A percentile compares a stretch with the other conserved stretches of the same genome.
These are phyloP conservation scores for Acanthosepion esculentum DNA, from an alignment of 2,888 invertebrate species.

Conservation along the genomic window DNA sequence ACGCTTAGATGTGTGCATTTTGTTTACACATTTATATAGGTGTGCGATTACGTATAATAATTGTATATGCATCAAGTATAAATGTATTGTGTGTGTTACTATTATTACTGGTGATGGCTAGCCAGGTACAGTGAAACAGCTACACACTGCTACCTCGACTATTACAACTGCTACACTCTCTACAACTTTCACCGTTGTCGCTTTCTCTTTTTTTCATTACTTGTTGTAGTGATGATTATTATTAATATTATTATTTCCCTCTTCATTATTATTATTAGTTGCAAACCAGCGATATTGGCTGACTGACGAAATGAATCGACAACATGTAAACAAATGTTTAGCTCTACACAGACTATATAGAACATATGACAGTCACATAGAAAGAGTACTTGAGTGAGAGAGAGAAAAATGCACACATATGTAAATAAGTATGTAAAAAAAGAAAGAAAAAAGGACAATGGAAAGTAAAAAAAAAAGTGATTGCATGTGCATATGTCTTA, in stretches of 20 bases:
- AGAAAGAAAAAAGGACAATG: background rate
- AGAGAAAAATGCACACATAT: background rate
- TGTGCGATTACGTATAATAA: background rate
- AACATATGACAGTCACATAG: background rate
- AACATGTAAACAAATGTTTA: conserved; percentile 43
- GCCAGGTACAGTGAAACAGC: background rate
- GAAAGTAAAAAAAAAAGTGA: background rate
- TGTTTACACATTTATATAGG: background rate
- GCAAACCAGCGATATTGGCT: background rate
- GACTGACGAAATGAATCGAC: conserved; percentile 34
- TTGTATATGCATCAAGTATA: background rate
- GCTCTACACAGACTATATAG: background rate
- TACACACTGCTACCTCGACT: background rate
- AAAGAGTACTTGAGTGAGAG: background rate
- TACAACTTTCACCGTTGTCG: background rate
- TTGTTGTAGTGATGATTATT: background rate
- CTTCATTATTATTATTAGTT: background rate
- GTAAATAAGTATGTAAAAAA: background rate
- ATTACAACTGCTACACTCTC: background rate
- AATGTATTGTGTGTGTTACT: background rate
- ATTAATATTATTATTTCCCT: background rate
- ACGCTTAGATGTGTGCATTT: background rate
- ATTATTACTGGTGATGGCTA: conserved; percentile 33
- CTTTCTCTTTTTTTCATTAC: background rate
- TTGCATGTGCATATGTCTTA: background rate